phyloP scores from a whole-genome alignment of 1,140 invertebrate genomes.

The Scaptomyza hsui region DNA sequence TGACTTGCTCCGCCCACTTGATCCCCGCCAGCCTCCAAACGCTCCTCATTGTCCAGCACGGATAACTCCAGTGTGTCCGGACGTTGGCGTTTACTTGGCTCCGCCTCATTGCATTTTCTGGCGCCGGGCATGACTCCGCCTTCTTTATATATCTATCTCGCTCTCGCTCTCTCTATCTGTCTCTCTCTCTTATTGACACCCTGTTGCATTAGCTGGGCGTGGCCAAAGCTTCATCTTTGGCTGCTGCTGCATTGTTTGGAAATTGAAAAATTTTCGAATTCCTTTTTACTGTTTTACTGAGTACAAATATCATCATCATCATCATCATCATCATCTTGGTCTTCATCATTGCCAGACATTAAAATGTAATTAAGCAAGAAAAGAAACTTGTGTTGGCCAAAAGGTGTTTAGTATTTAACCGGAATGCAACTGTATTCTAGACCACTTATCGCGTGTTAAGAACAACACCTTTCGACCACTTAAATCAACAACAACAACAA shows the following conservation, averaged over 20 bases:
- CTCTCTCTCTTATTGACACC: not conserved
- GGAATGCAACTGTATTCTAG: no score
- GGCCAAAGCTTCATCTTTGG: slow-evolving; percentile 6
- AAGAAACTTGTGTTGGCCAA: not conserved
- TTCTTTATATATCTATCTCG: not conserved
- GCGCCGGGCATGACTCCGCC: slow-evolving; percentile 53
- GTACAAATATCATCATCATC: not conserved
- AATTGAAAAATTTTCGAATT: no score
- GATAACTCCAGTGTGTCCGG: slow-evolving; percentile 75
- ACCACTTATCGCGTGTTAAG: not conserved
- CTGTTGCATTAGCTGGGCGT: not conserved
- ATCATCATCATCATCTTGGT: not conserved
- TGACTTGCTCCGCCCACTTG: slow-evolving; percentile 1
- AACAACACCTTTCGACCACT: not conserved
- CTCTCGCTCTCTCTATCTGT: not conserved
- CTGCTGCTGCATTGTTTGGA: not conserved
- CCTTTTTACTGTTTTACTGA: not conserved
- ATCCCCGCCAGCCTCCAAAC: not conserved
- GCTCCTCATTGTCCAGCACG: slow-evolving; percentile 43
- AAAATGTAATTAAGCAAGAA: not conserved
- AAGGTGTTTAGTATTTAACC: not conserved
- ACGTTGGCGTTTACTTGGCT: slow-evolving; percentile 57
- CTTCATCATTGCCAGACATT: not conserved
- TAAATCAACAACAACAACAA: not conserved
- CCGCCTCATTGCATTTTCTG: slow-evolving; percentile 43